These are phyloP conservation scores for Pandemis corylana DNA, from an alignment of 2,888 invertebrate genomes.

Conservation along the genomic window DNA sequence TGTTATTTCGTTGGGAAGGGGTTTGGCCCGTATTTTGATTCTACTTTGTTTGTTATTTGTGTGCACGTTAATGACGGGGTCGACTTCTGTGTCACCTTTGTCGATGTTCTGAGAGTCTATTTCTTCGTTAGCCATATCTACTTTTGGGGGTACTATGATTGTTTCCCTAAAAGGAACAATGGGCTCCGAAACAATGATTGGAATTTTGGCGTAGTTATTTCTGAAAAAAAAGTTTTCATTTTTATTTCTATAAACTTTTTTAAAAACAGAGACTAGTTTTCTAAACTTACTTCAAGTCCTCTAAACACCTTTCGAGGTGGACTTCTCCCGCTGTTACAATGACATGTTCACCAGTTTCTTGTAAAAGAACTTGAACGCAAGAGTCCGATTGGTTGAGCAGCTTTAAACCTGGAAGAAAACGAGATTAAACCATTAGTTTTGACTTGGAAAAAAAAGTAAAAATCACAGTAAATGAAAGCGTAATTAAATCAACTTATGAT, in stretches of 20 bases:
- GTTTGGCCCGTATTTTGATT: constrained; percentile 90
- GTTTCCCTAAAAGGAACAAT: constrained; percentile 99
- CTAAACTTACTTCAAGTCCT: constrained; percentile 89
- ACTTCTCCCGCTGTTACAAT: constrained; percentile 98
- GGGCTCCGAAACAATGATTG: constrained; percentile 96
- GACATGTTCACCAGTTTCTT: constrained; percentile 98
- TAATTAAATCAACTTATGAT: no score
- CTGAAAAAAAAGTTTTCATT: constrained; percentile 56
- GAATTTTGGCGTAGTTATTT: constrained; percentile 92
- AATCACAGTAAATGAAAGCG: background rate
- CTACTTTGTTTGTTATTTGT: constrained; percentile 90
- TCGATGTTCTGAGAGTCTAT: constrained; percentile 87
- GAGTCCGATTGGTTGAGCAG: constrained; percentile 97
- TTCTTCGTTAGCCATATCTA: constrained; percentile 94
- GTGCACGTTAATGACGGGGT: constrained; percentile 84
- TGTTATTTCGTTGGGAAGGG: constrained; percentile 90
- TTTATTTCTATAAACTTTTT: background rate
- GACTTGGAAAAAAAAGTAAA: background rate
- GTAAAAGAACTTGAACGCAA: constrained; percentile 94
- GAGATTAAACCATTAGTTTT: background rate
- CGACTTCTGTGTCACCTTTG: constrained; percentile 74
- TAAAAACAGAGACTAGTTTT: constrained; percentile 44
- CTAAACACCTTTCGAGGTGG: constrained; percentile 97
- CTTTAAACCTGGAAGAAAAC: constrained; percentile 86
- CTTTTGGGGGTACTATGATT: constrained; percentile 90